Evolutionary conservation across 2,113 vertebrate genomes (phyloP).

Genomic region (Mus pahari): DNA sequence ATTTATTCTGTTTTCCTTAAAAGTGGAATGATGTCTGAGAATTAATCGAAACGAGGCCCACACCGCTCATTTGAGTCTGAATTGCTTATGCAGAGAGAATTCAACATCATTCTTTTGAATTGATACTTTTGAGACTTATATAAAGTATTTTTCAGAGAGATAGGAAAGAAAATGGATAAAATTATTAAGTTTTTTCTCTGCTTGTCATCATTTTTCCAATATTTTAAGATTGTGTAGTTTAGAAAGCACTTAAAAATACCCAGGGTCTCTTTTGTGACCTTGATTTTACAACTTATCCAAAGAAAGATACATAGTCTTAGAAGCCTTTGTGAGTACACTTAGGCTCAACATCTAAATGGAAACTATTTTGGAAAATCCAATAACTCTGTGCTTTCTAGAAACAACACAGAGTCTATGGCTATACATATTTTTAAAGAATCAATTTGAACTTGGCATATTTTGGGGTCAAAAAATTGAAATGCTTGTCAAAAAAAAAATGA

Average conservation of each 20-base stretch:
- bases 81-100: not conserved
- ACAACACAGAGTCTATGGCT: not conserved
- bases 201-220: not conserved
- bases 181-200: not conserved
- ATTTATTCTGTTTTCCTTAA: not conserved
- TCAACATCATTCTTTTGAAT: not conserved
- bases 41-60: constrained; percentile 8
- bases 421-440: not conserved
- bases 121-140: not conserved
- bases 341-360: not conserved
- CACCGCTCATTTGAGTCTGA: not conserved
- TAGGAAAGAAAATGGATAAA: not conserved
- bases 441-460: not conserved
- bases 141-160: not conserved
- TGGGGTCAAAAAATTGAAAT: not conserved
- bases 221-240: not conserved
- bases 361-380: not conserved
- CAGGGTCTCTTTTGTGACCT: not conserved
- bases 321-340: not conserved
- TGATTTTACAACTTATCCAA: constrained; percentile 5
- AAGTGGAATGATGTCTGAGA: not conserved
- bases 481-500: not conserved
- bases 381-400: not conserved
- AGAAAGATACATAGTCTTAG: not conserved
- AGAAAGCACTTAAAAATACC: constrained; percentile 38